Evolutionary conservation across 2,797 vertebrate genomes (phyloP).

Genomic region (Phalanger gymnotis): DNA sequence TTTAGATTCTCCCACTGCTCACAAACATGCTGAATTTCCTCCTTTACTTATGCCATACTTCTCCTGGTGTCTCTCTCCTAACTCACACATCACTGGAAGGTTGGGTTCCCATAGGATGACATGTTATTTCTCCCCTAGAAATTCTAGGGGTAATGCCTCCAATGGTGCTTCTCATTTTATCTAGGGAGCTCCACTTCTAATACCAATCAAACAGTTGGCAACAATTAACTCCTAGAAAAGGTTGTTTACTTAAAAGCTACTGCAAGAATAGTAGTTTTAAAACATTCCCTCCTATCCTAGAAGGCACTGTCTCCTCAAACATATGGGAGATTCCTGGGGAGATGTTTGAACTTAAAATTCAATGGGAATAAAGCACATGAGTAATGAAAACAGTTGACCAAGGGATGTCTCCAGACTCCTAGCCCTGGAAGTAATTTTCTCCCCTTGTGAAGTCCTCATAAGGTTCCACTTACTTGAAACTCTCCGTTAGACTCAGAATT

Average conservation of each 20-base stretch:
- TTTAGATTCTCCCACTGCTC: not conserved
- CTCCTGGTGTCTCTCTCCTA: not conserved
- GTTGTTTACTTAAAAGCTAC: not conserved
- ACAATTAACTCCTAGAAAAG: not conserved
- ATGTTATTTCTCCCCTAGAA: not conserved
- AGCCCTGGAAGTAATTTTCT: not conserved
- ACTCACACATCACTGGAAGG: not conserved
- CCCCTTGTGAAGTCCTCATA: not conserved
- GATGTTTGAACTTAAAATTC: not conserved
- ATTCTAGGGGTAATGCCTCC: not conserved
- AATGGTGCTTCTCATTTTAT: not conserved
- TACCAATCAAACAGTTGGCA: not conserved
- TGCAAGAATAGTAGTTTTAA: not conserved
- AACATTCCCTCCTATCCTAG: not conserved
- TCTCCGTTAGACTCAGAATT: not conserved
- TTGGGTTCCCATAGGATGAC: not conserved
- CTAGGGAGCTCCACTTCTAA: not conserved
- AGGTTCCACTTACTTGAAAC: not conserved
- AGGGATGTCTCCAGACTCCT: not conserved
- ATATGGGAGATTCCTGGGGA: not conserved
- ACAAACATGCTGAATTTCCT: not conserved
- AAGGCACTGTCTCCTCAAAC: not conserved
- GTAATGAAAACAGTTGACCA: not conserved
- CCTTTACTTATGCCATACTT: not conserved
- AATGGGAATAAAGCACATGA: not conserved